phyloP scores from a whole-genome alignment of 2,797 vertebrate genomes.

The Masticophis lateralis region DNA sequence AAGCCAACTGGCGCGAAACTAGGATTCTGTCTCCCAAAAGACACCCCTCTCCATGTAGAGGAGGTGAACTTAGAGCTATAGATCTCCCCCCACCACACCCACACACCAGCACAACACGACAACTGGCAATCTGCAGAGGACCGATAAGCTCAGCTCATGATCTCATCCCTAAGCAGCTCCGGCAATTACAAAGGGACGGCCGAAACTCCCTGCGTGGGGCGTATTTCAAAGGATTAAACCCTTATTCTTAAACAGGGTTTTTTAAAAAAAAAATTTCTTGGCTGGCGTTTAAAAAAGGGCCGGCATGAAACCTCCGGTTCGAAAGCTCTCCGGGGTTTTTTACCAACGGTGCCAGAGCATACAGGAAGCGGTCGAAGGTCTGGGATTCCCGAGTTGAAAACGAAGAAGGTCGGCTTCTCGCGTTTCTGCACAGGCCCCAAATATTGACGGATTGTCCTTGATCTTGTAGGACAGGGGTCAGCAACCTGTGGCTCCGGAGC shows the following conservation, averaged over 20 bases:
- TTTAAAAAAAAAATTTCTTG: not conserved
- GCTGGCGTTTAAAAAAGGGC: not conserved
- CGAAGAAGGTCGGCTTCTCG: too few species aligned
- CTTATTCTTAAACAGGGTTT: not conserved
- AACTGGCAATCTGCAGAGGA: not conserved
- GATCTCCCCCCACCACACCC: not conserved
- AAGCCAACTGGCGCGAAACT: not conserved
- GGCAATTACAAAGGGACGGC: not conserved
- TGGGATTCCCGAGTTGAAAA: not conserved
- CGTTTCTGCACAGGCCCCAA: not conserved
- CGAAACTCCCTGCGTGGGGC: accelerated
- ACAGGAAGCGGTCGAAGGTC: not conserved
- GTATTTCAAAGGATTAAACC: too few species aligned
- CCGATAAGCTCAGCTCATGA: not conserved
- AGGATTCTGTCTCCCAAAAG: not conserved
- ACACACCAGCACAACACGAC: not conserved
- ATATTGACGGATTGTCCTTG: not conserved
- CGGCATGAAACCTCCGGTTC: not conserved
- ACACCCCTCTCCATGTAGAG: not conserved
- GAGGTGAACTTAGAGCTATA: not conserved
- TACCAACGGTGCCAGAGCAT: not conserved
- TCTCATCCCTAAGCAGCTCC: not conserved
- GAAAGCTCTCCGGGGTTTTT: not conserved
- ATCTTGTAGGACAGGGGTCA: not conserved
- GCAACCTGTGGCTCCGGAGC: too few species aligned